Evolutionary conservation across 2,888 invertebrate genomes (phyloP), one percentile per base, ranked within the genome.

Genomic region (Epinotia demarniana): DNA sequence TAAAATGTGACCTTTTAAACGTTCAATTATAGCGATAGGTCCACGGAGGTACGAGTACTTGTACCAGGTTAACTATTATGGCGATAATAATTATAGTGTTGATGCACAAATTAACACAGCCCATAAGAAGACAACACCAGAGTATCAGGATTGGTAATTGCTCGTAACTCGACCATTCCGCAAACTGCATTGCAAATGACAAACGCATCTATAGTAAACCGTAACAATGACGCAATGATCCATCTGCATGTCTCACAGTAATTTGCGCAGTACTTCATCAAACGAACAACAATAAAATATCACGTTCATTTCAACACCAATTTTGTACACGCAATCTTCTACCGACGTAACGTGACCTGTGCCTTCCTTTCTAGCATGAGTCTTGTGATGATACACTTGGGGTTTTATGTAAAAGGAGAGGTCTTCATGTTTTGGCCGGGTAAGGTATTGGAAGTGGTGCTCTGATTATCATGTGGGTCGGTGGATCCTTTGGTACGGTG

Each of bases 381-480:
- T 72, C 55, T 61, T 18, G 16, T 12, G 46, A 73, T 73, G 33
- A 16, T 33, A 8, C 62, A 68, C 63, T 60, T 75, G 70, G 58
- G 66, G 74, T 75, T 72, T 77, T 74, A 77, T 66, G 62, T 63
- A 70, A 75, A 72, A 27, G 57, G 71, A 78, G 72, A 77, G 85
- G 49, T 85, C 84, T 79, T 18, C 0, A 27, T 78, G 78, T 43
- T 69, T 9, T 84, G 83, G 86, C 80, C 71, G 79, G 78, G 73
- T 74, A 79, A 78, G 70, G 79, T 78, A 79, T 82, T 80, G 77
- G 80, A 81, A 79, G 89, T 87, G 79, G 80, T 87, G 90, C 83
- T 89, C 90, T 90, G 88, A 80, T 90, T 87, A 79, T 6, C 81
- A 85, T 80, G 72, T 81, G 87, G 89, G 88, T 84, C 85, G 85